These are phyloP conservation scores for Sclerodermus sp. DNA, from an alignment of 2,888 invertebrate species.

Conservation along the genomic window DNA sequence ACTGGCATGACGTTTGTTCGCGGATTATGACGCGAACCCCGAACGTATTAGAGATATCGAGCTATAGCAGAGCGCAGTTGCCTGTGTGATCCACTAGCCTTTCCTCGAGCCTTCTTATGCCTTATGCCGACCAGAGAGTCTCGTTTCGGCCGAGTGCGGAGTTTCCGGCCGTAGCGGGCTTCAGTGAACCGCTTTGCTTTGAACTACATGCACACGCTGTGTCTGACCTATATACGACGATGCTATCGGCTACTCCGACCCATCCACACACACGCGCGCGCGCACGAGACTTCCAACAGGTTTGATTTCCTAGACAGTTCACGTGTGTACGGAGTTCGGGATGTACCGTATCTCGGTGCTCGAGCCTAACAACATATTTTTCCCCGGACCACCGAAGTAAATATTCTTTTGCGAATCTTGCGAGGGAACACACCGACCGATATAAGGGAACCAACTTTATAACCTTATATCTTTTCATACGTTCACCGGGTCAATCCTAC, in stretches of 20 bases:
- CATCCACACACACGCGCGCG: slow-evolving; percentile 2
- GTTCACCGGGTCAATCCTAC: too few relatives aligned
- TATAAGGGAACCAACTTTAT: too few relatives aligned
- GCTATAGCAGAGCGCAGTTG: too few relatives aligned
- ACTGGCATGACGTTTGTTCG: slow-evolving; percentile 18
- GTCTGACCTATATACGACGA: slow-evolving; percentile 45
- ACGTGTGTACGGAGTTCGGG: neutral
- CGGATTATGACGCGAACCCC: slow-evolving; percentile 26
- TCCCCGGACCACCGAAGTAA: too few relatives aligned
- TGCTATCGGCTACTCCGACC: slow-evolving; percentile 41
- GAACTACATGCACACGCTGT: slow-evolving; percentile 1
- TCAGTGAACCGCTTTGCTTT: slow-evolving; percentile 5
- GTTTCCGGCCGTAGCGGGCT: slow-evolving; percentile 29
- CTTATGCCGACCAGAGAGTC: slow-evolving; percentile 23
- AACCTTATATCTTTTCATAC: too few relatives aligned
- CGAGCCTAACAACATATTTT: too few relatives aligned
- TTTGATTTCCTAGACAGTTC: neutral
- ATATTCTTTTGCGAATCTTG: too few relatives aligned
- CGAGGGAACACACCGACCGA: too few relatives aligned
- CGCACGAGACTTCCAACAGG: neutral
- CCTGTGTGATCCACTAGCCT: slow-evolving; percentile 4
- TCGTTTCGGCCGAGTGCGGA: slow-evolving; percentile 32
- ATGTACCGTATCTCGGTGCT: too few relatives aligned
- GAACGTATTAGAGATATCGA: slow-evolving; percentile 37
- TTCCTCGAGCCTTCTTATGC: slow-evolving; percentile 9